Evolutionary conservation across 30 jellyfish, hydroid and myxozoan species (phyloP), one percentile per base, ranked within the genome.

Genomic region (Turritopsis rubra): DNA sequence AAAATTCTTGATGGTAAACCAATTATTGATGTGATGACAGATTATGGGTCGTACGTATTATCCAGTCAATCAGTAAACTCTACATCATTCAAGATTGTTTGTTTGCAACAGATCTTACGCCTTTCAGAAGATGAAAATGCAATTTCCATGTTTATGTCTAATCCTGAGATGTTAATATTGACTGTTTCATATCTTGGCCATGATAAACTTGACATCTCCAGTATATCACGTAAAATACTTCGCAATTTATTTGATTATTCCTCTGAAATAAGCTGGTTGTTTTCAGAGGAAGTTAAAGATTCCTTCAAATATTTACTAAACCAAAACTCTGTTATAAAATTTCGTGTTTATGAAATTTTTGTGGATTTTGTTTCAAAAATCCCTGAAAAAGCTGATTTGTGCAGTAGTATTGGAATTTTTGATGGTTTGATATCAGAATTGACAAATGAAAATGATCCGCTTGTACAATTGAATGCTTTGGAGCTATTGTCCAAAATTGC

Each of bases 311-410:
- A 52, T 9, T 85, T 80, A 24, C 84, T 85, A 0, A 72, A n/a
- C 0, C 73, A 71, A 70, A 83, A 80, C 52, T 80, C 85, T 54
- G 71, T 84, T 19, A 88, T 86, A 19, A 88, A 91, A n/a, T 91
- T 86, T 65, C 84, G 97, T 75, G 91, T 91, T 26, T 91, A 86
- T 75, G 96, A 91, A 68, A 65, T 91, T 16, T 91, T 91, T 80
- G 86, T 83, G 19, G 90, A 86, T 52, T 31, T 84, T 17, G 30
- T 87, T 27, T 31, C 53, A 80, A 60, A n/a, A 29, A 18, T 31
- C 28, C 65, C 87, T 24, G 87, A 80, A 25, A 22, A 80, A 18
- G 8, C 65, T 26, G 22, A 29, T 0, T n/a, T n/a, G 52, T 74
- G 53, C 84, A 26, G 18, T 0, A 26, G 81, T n/a, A 17, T 53